These are phyloP conservation scores for Centroberyx gerrardi DNA, from an alignment of 2,797 vertebrate genomes.

Conservation along the genomic window DNA sequence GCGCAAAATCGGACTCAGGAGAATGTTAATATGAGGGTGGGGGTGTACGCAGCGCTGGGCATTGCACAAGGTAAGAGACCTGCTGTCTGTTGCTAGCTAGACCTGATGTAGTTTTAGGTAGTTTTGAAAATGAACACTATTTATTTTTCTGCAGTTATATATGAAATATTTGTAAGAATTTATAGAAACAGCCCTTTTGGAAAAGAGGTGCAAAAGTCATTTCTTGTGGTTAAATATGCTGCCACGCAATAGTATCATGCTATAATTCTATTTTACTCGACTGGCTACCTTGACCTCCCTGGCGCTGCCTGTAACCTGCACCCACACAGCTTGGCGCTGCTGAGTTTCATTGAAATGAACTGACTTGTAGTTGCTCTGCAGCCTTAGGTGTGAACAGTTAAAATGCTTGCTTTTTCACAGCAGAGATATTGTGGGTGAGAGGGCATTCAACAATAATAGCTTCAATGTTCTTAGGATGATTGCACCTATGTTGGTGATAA, in stretches of 20 bases:
- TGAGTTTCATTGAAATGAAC: conserved; percentile 11
- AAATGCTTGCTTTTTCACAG: conserved; percentile 15
- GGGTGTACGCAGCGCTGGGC: conserved; percentile 94
- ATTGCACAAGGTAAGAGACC: conserved; percentile 90
- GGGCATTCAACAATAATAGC: not conserved
- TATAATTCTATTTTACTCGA: not conserved
- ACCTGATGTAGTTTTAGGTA: no score
- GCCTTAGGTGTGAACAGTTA: not conserved
- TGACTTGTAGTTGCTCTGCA: conserved; percentile 28
- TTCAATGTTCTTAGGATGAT: not conserved
- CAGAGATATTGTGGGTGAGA: not conserved
- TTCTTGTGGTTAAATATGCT: not conserved
- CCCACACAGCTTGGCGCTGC: conserved; percentile 24
- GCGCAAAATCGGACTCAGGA: conserved; percentile 75
- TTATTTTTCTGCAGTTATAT: no score
- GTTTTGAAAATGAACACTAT: no score
- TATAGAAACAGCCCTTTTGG: not conserved
- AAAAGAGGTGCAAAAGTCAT: not conserved
- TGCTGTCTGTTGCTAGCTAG: no score
- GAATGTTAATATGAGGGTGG: conserved; percentile 85
- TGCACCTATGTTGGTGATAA: not conserved
- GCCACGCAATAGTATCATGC: conserved; percentile 4
- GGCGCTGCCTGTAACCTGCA: not conserved
- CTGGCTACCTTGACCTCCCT: no score
- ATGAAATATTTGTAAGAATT: no score